phyloP scores from a whole-genome alignment of 1,140 invertebrate species.

The Drosophila kohkoa region DNA sequence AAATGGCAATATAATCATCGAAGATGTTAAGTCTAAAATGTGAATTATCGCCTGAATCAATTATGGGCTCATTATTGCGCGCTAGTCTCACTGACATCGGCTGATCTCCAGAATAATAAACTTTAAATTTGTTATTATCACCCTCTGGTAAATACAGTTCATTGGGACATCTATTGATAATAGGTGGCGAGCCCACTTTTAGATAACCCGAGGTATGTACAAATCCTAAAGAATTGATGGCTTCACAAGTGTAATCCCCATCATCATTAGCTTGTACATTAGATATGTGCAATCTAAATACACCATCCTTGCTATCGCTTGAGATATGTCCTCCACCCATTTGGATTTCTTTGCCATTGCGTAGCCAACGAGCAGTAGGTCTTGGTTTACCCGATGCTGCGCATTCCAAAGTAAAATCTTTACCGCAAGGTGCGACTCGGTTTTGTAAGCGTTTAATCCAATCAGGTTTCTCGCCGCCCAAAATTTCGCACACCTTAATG shows the following conservation, averaged over 20 bases:
- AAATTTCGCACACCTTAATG: slow-evolving; percentile 94
- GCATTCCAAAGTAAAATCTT: slow-evolving; percentile 93
- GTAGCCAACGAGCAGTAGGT: slow-evolving; percentile 96
- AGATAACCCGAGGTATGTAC: slow-evolving; percentile 94
- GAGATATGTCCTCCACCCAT: slow-evolving; percentile 90
- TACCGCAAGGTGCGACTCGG: slow-evolving; percentile 92
- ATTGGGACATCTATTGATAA: slow-evolving; percentile 96
- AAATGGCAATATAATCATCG: slow-evolving; percentile 98
- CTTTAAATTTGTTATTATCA: slow-evolving; percentile 98
- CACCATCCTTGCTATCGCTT: slow-evolving; percentile 91
- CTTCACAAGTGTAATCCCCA: slow-evolving; percentile 98
- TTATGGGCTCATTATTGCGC: slow-evolving; percentile 92
- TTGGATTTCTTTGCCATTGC: slow-evolving; percentile 94
- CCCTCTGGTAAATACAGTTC: slow-evolving; percentile 95
- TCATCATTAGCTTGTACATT: slow-evolving; percentile 97
- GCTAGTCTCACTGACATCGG: slow-evolving; percentile 94
- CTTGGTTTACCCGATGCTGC: slow-evolving; percentile 96
- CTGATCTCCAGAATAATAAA: slow-evolving; percentile 96
- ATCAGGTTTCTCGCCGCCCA: slow-evolving; percentile 96
- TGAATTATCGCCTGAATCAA: slow-evolving; percentile 87
- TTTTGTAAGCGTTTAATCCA: slow-evolving; percentile 94
- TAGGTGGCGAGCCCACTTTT: slow-evolving; percentile 96
- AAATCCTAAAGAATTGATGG: slow-evolving; percentile 95
- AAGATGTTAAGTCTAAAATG: slow-evolving; percentile 97
- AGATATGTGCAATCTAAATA: slow-evolving; percentile 94